These are phyloP conservation scores for Allolobophora icterica DNA, from an alignment of 2,888 invertebrate genomes.

Conservation along the genomic window DNA sequence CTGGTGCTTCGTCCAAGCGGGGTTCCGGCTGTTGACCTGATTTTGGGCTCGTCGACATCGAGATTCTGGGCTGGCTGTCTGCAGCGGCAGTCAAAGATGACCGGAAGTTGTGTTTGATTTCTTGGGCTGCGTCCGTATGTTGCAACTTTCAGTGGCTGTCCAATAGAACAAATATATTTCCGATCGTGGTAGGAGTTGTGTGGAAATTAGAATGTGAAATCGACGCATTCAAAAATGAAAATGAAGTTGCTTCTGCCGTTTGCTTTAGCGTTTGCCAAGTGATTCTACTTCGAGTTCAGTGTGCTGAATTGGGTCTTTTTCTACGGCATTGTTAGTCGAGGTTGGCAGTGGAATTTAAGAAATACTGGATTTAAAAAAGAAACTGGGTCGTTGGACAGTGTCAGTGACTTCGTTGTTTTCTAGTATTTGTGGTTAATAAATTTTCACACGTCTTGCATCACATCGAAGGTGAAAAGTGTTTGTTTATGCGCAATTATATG, in stretches of 20 bases:
- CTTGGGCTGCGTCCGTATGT: neutral
- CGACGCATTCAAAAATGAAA: neutral
- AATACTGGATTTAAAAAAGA: neutral
- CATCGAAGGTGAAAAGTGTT: neutral
- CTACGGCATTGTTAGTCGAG: neutral
- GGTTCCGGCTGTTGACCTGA: neutral
- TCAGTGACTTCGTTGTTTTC: neutral
- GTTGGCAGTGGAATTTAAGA: neutral
- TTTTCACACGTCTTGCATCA: neutral
- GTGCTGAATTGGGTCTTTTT: neutral
- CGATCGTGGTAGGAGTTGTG: no score
- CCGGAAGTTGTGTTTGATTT: neutral
- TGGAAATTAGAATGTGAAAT: no score
- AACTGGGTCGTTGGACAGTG: neutral
- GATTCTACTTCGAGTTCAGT: neutral
- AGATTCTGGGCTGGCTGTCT: no score
- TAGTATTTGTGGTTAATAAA: neutral
- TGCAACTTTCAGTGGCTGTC: neutral
- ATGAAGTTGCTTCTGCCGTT: neutral
- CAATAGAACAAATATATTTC: no score
- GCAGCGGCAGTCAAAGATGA: neutral
- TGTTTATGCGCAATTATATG: neutral
- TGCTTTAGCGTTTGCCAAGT: neutral
- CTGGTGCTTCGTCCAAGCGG: neutral
- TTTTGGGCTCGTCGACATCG: neutral